These are phyloP conservation scores for Drosophila affinis DNA, from an alignment of 2,888 invertebrate genomes.

Conservation along the genomic window DNA sequence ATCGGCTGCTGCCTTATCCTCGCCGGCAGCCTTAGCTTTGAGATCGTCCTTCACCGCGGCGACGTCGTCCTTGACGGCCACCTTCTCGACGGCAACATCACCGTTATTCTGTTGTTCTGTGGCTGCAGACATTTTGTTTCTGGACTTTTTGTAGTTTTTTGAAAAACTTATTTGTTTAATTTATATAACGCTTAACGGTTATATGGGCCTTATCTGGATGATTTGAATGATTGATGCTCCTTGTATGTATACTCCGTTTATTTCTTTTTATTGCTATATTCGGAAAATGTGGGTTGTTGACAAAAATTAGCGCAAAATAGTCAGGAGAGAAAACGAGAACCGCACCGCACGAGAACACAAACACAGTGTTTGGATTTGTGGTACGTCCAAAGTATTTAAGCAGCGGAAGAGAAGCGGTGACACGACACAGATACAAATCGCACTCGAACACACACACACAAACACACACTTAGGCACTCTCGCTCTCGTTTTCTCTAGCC, in stretches of 20 bases:
- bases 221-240: slow-evolving; percentile 18
- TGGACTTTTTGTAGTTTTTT: slow-evolving; percentile 22
- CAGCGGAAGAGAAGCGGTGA: slow-evolving; percentile 49
- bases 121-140: slow-evolving; percentile 87
- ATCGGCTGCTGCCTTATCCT: slow-evolving; percentile 70
- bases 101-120: slow-evolving; percentile 88
- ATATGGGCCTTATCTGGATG: slow-evolving; percentile 57
- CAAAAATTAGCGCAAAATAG: slow-evolving; percentile 76
- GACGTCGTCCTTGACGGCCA: slow-evolving; percentile 84
- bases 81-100: slow-evolving; percentile 90
- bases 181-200: slow-evolving; percentile 75
- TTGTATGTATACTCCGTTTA: slow-evolving; percentile 44
- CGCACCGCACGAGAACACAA: slow-evolving; percentile 81
- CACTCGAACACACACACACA: slow-evolving; percentile 24
- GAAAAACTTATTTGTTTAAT: slow-evolving; percentile 55
- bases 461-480: slow-evolving; percentile 50
- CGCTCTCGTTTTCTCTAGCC: slow-evolving; percentile 31
- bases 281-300: slow-evolving; percentile 69
- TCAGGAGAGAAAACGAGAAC: slow-evolving; percentile 69
- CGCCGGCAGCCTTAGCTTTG: slow-evolving; percentile 81
- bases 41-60: slow-evolving; percentile 84
- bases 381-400: slow-evolving; percentile 78
- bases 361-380: slow-evolving; percentile 78
- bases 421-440: slow-evolving; percentile 23
- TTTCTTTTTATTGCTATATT: slow-evolving; percentile 65